Conservation (phyloP, 1,140 invertebrate genomes). For the Spodoptera frugiperda region DNA sequence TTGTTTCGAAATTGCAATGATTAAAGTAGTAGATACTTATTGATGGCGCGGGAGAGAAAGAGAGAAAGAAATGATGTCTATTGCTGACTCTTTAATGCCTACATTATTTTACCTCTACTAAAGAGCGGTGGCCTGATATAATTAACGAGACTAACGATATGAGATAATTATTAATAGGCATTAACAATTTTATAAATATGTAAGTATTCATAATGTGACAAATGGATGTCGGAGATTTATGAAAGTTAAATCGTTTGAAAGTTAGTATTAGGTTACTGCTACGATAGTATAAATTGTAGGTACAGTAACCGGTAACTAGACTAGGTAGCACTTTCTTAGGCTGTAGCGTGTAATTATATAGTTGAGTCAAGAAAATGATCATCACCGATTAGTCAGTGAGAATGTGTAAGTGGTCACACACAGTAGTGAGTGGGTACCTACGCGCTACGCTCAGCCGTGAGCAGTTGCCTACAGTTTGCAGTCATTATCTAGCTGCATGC, state of each 20-base stretch:
- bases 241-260: background rate
- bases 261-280: no score
- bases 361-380: constrained; percentile 1
- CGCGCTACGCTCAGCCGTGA: background rate
- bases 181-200: no score
- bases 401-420: constrained; percentile 7
- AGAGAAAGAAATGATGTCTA: constrained; percentile 20
- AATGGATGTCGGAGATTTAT: background rate
- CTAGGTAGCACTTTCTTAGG: background rate
- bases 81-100: background rate
- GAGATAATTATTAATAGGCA: background rate
- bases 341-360: background rate
- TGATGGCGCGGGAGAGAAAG: constrained; percentile 67
- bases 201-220: background rate
- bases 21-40: constrained; percentile 81
- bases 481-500: constrained; percentile 35
- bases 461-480: constrained; percentile 1
- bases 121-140: constrained; percentile 6
- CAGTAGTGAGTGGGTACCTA: background rate
- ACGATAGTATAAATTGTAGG: no score
- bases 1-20: constrained; percentile 86
- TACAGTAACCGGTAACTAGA: background rate
- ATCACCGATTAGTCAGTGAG: constrained; percentile 14
- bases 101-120: background rate
- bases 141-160: background rate